These are phyloP conservation scores for Leptinotarsa juncta DNA, from an alignment of 2,888 invertebrate genomes.

Conservation along the genomic window DNA sequence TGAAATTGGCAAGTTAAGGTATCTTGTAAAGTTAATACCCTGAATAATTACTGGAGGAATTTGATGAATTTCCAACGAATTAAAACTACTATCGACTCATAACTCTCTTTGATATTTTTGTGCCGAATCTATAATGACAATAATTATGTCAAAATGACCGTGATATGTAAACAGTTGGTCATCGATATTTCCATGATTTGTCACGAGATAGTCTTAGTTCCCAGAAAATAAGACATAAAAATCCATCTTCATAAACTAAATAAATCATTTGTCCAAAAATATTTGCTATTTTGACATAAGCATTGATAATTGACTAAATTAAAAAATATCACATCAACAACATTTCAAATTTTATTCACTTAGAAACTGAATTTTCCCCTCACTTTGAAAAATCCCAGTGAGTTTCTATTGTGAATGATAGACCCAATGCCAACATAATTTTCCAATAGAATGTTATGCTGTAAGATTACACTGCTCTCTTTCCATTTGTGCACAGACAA, in stretches of 20 bases:
- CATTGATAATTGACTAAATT: constrained; percentile 44
- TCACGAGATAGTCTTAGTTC: constrained; percentile 21
- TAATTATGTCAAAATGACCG: constrained; percentile 34
- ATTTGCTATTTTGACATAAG: constrained; percentile 40
- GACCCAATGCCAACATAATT: constrained; percentile 85
- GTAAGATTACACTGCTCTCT: constrained; percentile 66
- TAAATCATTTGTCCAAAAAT: constrained; percentile 15
- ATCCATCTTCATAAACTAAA: constrained; percentile 1
- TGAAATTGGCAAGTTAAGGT: no score
- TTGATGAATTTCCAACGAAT: neutral
- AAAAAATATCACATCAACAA: constrained; percentile 47
- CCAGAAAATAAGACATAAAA: constrained; percentile 18
- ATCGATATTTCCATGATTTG: constrained; percentile 20
- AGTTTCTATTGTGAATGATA: constrained; percentile 83
- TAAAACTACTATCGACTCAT: neutral
- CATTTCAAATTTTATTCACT: constrained; percentile 45
- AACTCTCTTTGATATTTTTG: neutral
- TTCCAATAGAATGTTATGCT: constrained; percentile 80
- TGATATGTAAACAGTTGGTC: constrained; percentile 24
- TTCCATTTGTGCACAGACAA: constrained; percentile 68
- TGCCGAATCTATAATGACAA: constrained; percentile 1
- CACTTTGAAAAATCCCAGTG: constrained; percentile 88
- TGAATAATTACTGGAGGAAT: neutral
- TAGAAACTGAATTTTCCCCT: constrained; percentile 88
- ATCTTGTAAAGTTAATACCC: no score